Percentiles rank a stretch among this genome's conserved stretches.
Evolutionary conservation across 1,140 invertebrate species (phyloP).

Genomic region (Conopomorpha cramerella): DNA sequence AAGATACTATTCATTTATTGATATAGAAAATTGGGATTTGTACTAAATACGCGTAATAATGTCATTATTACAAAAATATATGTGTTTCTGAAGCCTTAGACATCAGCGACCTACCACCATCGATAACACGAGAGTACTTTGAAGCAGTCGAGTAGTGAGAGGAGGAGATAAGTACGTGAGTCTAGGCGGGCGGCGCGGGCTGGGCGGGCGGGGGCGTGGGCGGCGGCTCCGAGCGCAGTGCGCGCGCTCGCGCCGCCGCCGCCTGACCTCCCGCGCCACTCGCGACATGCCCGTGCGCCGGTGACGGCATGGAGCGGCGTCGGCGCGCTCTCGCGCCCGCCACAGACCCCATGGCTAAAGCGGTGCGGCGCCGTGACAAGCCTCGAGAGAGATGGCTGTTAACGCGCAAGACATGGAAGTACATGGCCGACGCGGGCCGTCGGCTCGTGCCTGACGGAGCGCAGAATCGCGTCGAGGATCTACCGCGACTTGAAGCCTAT

Average conservation of each 20-base stretch:
- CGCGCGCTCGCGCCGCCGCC: slow-evolving; percentile 22
- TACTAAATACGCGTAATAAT: neutral
- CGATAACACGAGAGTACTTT: neutral
- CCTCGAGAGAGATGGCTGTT: slow-evolving; percentile 81
- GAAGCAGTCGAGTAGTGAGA: neutral
- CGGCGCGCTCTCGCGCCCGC: slow-evolving; percentile 26
- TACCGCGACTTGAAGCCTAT: slow-evolving; percentile 79
- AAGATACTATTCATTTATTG: too few species aligned
- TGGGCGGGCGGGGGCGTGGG: slow-evolving; percentile 20
- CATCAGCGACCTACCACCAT: neutral
- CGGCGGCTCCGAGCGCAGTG: slow-evolving; percentile 28
- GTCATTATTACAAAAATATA: neutral
- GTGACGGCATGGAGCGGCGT: slow-evolving; percentile 42
- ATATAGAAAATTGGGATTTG: too few species aligned
- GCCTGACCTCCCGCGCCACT: slow-evolving; percentile 41
- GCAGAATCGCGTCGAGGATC: slow-evolving; percentile 71
- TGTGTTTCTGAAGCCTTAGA: neutral
- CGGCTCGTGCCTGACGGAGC: slow-evolving; percentile 79
- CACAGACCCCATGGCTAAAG: slow-evolving; percentile 52
- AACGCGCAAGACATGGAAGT: slow-evolving; percentile 86
- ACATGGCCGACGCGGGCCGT: slow-evolving; percentile 87
- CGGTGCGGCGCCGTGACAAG: slow-evolving; percentile 59
- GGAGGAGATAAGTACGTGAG: slow-evolving; percentile 1
- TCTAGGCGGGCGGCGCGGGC: slow-evolving; percentile 15
- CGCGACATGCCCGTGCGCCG: slow-evolving; percentile 20